phyloP scores from a whole-genome alignment of 2,888 invertebrate genomes.

The Tenthredo distinguenda region DNA sequence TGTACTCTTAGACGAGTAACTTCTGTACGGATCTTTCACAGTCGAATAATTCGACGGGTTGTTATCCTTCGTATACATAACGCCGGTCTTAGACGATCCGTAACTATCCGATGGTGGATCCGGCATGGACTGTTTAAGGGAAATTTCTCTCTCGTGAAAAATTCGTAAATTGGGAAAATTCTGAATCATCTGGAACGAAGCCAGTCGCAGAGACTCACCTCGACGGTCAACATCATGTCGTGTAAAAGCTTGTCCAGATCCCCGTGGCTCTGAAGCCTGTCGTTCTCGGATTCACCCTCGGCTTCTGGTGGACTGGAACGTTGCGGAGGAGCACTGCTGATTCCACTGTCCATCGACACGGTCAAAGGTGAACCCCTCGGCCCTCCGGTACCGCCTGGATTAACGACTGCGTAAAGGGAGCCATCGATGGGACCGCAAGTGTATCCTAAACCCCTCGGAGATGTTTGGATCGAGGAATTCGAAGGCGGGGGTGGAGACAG shows the following conservation, averaged over 20 bases:
- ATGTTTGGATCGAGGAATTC: conserved; percentile 79
- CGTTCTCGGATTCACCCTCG: conserved; percentile 69
- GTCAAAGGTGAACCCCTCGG: conserved; percentile 87
- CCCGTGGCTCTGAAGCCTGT: conserved; percentile 79
- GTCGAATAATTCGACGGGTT: conserved; percentile 71
- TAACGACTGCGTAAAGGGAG: conserved; percentile 88
- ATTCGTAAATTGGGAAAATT: conserved; percentile 55
- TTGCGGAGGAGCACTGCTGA: conserved; percentile 83
- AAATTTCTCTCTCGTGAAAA: neutral
- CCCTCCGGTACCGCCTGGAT: conserved; percentile 75
- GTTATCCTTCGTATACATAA: conserved; percentile 71
- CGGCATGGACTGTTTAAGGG: conserved; percentile 72
- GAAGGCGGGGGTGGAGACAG: conserved; percentile 75
- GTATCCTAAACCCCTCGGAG: conserved; percentile 80
- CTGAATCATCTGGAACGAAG: conserved; percentile 60
- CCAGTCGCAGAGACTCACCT: conserved; percentile 82
- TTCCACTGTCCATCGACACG: conserved; percentile 95
- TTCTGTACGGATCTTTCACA: conserved; percentile 73
- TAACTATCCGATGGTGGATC: conserved; percentile 72
- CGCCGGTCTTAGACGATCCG: conserved; percentile 68
- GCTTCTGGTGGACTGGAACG: conserved; percentile 75
- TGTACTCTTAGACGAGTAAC: conserved; percentile 67
- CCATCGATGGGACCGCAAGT: conserved; percentile 94
- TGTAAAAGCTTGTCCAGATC: conserved; percentile 92
- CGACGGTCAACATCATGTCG: conserved; percentile 93